phyloP scores from a whole-genome alignment of 2,797 vertebrate species.

The Champsocephalus esox region DNA sequence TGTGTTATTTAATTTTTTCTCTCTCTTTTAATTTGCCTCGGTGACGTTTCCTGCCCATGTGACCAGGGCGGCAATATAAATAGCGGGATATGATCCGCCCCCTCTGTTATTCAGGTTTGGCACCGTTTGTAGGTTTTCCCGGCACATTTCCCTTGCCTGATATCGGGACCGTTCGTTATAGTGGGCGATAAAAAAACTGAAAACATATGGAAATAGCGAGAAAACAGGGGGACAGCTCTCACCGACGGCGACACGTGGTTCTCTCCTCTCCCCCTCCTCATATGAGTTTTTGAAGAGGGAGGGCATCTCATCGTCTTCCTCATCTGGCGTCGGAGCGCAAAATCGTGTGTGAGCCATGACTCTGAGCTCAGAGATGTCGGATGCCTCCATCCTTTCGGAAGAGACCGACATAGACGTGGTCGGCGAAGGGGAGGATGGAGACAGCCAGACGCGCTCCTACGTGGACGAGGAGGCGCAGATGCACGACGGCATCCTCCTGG shows the following conservation, averaged over 20 bases:
- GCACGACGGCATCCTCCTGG: slow-evolving; percentile 86
- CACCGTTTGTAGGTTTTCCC: slow-evolving; percentile 76
- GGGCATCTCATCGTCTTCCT: slow-evolving; percentile 69
- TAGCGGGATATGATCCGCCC: slow-evolving; percentile 85
- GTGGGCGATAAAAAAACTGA: slow-evolving; percentile 14
- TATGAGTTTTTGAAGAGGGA: slow-evolving; percentile 77
- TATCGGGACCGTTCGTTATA: slow-evolving; percentile 50
- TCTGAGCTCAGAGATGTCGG: slow-evolving; percentile 96
- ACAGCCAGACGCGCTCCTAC: slow-evolving; percentile 85
- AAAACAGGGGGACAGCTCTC: slow-evolving; percentile 60
- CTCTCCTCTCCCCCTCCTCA: slow-evolving; percentile 62
- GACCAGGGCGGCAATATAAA: slow-evolving; percentile 87
- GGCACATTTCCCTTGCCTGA: slow-evolving; percentile 39
- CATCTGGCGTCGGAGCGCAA: slow-evolving; percentile 67
- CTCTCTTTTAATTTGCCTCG: slow-evolving; percentile 53
- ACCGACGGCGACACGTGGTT: slow-evolving; percentile 65
- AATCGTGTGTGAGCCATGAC: slow-evolving; percentile 88
- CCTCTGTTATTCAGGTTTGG: slow-evolving; percentile 86
- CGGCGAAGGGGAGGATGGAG: slow-evolving; percentile 92
- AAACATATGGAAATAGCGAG: slow-evolving; percentile 79
- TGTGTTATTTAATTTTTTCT: slow-evolving; percentile 60
- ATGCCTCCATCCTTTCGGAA: slow-evolving; percentile 93
- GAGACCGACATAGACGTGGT: slow-evolving; percentile 97
- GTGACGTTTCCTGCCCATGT: slow-evolving; percentile 88
- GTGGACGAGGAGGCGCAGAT: slow-evolving; percentile 88